phyloP scores from a whole-genome alignment of 2,797 vertebrate genomes.

The Hoplostethus mediterraneus region DNA sequence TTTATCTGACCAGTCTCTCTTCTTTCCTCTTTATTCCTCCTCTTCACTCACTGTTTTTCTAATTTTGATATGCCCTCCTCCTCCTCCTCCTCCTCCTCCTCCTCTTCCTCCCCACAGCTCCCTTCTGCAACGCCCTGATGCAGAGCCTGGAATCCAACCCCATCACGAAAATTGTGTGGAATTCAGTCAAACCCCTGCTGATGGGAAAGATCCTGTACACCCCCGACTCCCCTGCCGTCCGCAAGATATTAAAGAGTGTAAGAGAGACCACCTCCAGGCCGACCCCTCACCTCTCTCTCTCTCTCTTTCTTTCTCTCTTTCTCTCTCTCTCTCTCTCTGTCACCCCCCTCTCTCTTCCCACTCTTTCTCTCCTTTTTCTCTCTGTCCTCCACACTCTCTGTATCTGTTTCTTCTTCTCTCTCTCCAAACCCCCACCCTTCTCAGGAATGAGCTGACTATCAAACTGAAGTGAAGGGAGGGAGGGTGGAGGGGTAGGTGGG shows the following conservation, averaged over 20 bases:
- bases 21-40: not conserved
- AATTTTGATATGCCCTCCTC: not conserved
- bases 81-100: not conserved
- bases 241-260: slow-evolving; percentile 93
- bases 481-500: slow-evolving; percentile 18
- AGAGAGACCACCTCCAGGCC: slow-evolving; percentile 70
- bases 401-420: not conserved
- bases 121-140: slow-evolving; percentile 95
- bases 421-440: slow-evolving; percentile 43
- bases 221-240: slow-evolving; percentile 90
- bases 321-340: slow-evolving; percentile 13
- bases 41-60: not conserved
- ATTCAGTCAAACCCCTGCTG: slow-evolving; percentile 93
- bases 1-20: not conserved
- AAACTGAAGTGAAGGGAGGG: slow-evolving; percentile 18
- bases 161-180: slow-evolving; percentile 95
- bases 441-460: slow-evolving; percentile 67
- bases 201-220: slow-evolving; percentile 97
- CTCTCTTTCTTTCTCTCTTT: slow-evolving; percentile 38
- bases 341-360: slow-evolving; percentile 19
- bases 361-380: slow-evolving; percentile 28
- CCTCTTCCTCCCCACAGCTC: slow-evolving; percentile 81
- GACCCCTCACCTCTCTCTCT: slow-evolving; percentile 51
- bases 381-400: slow-evolving; percentile 1
- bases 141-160: slow-evolving; percentile 95